phyloP scores from a whole-genome alignment of 2,888 invertebrate genomes.

The Apeira syringaria region DNA sequence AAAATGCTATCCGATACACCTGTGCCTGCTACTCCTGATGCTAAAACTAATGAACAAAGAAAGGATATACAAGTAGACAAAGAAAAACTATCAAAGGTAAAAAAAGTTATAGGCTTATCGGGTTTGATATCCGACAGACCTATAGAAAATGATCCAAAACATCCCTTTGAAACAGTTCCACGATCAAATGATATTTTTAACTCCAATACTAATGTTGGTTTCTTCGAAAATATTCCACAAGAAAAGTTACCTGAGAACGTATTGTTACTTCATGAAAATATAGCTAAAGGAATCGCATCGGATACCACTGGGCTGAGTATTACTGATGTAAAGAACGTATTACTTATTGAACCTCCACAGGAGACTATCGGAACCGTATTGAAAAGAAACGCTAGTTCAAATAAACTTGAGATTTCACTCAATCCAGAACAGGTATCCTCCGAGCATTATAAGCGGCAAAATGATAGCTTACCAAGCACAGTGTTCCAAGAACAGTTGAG shows the following conservation, averaged over 20 bases:
- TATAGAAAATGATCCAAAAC: constrained; percentile 32
- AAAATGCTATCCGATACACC: constrained; percentile 1
- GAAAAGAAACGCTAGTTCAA: constrained; percentile 25
- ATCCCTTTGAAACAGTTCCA: constrained; percentile 22
- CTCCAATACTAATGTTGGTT: constrained; percentile 33
- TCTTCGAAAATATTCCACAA: constrained; percentile 37
- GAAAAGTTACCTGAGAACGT: constrained; percentile 9
- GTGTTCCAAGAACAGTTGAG: not conserved
- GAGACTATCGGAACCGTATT: constrained; percentile 24
- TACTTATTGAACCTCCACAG: constrained; percentile 30
- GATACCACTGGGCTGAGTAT: constrained; percentile 18
- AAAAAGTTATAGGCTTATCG: constrained; percentile 46
- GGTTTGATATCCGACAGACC: constrained; percentile 43
- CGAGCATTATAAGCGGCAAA: constrained; percentile 4
- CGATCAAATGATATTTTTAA: constrained; percentile 24
- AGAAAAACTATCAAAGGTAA: constrained; percentile 16
- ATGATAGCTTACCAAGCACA: constrained; percentile 2
- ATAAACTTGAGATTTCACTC: constrained; percentile 16
- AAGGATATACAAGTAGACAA: constrained; percentile 2
- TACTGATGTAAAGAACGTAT: constrained; percentile 29
- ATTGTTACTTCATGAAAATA: constrained; percentile 3
- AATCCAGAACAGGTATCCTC: constrained; percentile 3
- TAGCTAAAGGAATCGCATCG: constrained; percentile 2
- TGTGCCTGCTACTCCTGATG: not conserved
- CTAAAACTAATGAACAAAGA: not conserved